Conservation (phyloP, 2,888 invertebrate species). For the Microctonus hyperodae region DNA sequence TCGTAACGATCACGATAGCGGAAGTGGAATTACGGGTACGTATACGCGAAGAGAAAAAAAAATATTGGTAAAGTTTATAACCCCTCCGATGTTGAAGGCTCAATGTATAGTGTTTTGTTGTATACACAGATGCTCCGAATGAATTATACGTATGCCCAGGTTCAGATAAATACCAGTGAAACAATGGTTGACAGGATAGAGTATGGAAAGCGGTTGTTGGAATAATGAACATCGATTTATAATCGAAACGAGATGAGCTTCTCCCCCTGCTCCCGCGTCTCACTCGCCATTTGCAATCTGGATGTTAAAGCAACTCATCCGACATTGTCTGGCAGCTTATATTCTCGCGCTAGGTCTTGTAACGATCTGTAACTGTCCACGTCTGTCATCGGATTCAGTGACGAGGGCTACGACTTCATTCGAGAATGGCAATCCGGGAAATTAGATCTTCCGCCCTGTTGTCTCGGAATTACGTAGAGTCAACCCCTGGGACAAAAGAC, state of each 20-base stretch:
- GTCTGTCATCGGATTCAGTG: constrained; percentile 34
- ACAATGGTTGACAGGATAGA: constrained; percentile 15
- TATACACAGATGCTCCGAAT: not conserved
- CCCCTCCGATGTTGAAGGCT: constrained; percentile 14
- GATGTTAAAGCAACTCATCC: constrained; percentile 4
- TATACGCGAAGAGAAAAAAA: not conserved
- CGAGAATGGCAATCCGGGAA: constrained; percentile 51
- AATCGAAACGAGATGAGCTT: constrained; percentile 21
- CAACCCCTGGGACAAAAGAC: constrained; percentile 36
- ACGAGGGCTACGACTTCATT: constrained; percentile 38
- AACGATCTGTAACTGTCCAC: constrained; percentile 47
- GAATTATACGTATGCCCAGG: constrained; percentile 9
- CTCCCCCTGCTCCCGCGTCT: constrained; percentile 26
- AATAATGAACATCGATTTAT: constrained; percentile 29
- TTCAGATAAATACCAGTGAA: constrained; percentile 16
- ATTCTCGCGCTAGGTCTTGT: constrained; percentile 32
- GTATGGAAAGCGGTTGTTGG: constrained; percentile 21
- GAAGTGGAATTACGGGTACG: not conserved
- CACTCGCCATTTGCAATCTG: constrained; percentile 31
- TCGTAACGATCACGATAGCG: constrained; percentile 15
- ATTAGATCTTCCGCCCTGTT: constrained; percentile 50
- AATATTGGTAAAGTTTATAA: constrained; percentile 19
- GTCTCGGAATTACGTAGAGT: constrained; percentile 51
- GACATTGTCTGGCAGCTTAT: constrained; percentile 16
- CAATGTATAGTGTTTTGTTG: not conserved